phyloP scores from a whole-genome alignment of 2,888 invertebrate genomes.

The Acanthosepion esculentum region DNA sequence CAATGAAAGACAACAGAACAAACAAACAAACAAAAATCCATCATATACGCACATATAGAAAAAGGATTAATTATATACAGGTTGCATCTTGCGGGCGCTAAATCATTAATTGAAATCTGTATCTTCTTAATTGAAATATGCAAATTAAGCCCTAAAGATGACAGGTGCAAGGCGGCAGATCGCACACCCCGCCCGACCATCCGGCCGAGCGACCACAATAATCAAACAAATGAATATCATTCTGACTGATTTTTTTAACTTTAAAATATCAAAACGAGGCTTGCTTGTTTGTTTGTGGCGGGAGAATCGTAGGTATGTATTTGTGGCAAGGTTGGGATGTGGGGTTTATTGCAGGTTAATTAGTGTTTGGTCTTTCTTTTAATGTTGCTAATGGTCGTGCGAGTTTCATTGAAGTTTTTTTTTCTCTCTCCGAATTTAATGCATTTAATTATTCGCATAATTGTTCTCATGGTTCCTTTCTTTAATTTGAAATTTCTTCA shows the following conservation, averaged over 20 bases:
- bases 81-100: conserved; percentile 18
- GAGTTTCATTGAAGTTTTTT: no score
- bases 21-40: neutral
- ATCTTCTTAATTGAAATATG: conserved; percentile 22
- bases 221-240: neutral
- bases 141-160: conserved; percentile 33
- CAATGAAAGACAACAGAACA: neutral
- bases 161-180: neutral
- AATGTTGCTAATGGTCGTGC: no score
- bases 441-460: no score
- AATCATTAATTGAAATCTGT: conserved; percentile 21
- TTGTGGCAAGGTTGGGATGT: neutral
- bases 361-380: no score
- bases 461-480: no score
- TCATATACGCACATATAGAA: neutral
- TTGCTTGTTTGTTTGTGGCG: neutral
- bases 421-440: no score
- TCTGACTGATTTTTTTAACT: neutral
- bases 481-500: no score
- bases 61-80: neutral
- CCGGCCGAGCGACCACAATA: neutral
- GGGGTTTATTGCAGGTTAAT: no score
- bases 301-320: neutral
- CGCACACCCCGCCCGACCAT: neutral
- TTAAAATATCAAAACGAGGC: neutral